Evolutionary conservation across 2,888 invertebrate genomes (phyloP).

Genomic region (Allygus modestus): DNA sequence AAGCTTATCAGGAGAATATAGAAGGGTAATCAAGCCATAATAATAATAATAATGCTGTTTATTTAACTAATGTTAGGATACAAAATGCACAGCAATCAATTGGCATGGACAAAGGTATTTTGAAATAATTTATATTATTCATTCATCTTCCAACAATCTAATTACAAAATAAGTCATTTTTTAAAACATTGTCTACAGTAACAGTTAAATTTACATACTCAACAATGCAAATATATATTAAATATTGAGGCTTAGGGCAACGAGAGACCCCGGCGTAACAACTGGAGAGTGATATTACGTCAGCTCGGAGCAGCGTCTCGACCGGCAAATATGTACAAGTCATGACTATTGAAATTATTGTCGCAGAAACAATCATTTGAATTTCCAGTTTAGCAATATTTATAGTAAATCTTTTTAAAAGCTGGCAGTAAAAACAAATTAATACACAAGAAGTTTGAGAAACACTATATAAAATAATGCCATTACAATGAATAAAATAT

Average conservation of each 20-base stretch:
- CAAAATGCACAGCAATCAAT: constrained; percentile 64
- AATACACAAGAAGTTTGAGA: no score
- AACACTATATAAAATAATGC: no score
- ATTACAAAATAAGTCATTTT: constrained; percentile 66
- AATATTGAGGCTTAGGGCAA: constrained; percentile 48
- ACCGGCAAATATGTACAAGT: constrained; percentile 46
- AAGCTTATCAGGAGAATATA: background rate
- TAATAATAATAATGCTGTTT: constrained; percentile 62
- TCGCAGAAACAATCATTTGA: constrained; percentile 49
- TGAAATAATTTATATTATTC: constrained; percentile 58
- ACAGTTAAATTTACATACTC: constrained; percentile 64
- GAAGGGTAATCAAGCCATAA: background rate
- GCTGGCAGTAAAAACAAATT: no score
- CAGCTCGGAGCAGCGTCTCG: background rate
- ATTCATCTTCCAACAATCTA: constrained; percentile 62
- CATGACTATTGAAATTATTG: constrained; percentile 60
- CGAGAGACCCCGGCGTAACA: constrained; percentile 26
- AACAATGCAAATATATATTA: constrained; percentile 62
- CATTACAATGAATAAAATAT: no score
- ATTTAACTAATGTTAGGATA: constrained; percentile 63
- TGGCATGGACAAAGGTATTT: constrained; percentile 59
- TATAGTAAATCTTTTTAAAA: background rate
- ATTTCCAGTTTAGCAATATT: constrained; percentile 39
- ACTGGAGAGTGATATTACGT: constrained; percentile 42
- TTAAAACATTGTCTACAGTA: constrained; percentile 63